Evolutionary conservation across 2,113 vertebrate species (phyloP).

Genomic region (Poeciliopsis retropinna): DNA sequence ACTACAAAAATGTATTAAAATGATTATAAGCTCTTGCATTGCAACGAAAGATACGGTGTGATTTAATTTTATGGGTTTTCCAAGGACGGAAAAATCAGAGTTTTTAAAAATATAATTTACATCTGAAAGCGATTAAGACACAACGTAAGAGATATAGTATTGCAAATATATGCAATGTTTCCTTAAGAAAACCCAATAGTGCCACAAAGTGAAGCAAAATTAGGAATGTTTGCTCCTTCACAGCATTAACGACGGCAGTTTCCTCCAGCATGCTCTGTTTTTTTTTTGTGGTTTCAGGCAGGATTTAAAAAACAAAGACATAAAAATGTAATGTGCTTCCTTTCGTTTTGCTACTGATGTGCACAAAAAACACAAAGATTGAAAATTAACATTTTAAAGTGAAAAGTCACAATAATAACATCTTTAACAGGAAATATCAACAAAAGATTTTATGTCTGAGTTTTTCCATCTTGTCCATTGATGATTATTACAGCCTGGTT

Average conservation of each 20-base stretch:
- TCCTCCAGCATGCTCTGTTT: neutral
- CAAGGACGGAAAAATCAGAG: neutral
- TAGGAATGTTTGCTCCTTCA: neutral
- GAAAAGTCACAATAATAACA: neutral
- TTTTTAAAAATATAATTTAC: neutral
- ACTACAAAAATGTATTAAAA: neutral
- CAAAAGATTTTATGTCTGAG: neutral
- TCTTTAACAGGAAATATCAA: neutral
- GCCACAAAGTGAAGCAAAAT: neutral
- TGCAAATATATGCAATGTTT: too few species aligned
- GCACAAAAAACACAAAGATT: neutral
- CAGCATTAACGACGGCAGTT: too few species aligned
- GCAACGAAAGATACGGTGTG: neutral
- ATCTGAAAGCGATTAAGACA: neutral
- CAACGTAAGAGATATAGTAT: too few species aligned
- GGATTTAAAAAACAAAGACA: slow-evolving; percentile 18
- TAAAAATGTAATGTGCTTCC: slow-evolving; percentile 3
- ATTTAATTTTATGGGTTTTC: neutral
- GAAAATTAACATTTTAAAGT: neutral
- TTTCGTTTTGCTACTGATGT: neutral
- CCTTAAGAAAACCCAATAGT: neutral
- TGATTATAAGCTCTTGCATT: neutral
- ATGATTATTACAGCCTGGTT: neutral
- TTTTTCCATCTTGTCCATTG: neutral
- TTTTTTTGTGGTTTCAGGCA: neutral